phyloP scores from a whole-genome alignment of 1,140 invertebrate genomes.

The Temnothorax longispinosus region DNA sequence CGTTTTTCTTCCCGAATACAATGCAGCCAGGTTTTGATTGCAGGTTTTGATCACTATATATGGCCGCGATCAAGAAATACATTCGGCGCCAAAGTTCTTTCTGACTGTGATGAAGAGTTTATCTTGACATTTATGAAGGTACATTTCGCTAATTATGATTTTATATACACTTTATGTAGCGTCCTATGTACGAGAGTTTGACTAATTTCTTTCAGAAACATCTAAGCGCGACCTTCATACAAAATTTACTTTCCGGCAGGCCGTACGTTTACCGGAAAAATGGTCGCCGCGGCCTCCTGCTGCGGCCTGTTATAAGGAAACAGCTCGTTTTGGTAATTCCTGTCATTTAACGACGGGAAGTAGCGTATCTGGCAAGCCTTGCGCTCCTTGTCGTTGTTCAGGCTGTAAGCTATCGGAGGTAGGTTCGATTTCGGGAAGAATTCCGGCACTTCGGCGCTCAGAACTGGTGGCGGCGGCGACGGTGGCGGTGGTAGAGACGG shows the following conservation, averaged over 20 bases:
- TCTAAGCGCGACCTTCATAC: too few species aligned
- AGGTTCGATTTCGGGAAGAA: slow-evolving; percentile 79
- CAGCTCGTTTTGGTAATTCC: slow-evolving; percentile 73
- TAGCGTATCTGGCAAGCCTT: slow-evolving; percentile 66
- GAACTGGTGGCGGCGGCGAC: slow-evolving; percentile 58
- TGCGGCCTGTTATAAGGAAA: slow-evolving; percentile 71
- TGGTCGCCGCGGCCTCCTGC: slow-evolving; percentile 41
- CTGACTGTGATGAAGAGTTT: too few species aligned
- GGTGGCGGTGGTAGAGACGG: background rate
- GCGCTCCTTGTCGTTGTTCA: slow-evolving; percentile 59
- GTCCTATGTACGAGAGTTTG: too few species aligned
- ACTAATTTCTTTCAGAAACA: too few species aligned
- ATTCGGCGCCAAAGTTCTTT: too few species aligned
- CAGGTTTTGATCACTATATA: background rate
- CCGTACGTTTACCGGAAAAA: slow-evolving; percentile 12
- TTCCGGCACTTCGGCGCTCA: slow-evolving; percentile 82
- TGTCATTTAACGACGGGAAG: slow-evolving; percentile 70
- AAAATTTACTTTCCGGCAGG: too few species aligned
- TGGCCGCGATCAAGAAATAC: too few species aligned
- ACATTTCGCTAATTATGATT: too few species aligned
- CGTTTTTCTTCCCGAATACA: background rate
- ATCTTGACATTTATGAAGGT: too few species aligned
- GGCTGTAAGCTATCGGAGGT: slow-evolving; percentile 19
- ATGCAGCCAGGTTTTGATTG: background rate
- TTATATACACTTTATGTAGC: too few species aligned